Conservation (phyloP, 2,888 invertebrate genomes). For the Cataglyphis livida region DNA sequence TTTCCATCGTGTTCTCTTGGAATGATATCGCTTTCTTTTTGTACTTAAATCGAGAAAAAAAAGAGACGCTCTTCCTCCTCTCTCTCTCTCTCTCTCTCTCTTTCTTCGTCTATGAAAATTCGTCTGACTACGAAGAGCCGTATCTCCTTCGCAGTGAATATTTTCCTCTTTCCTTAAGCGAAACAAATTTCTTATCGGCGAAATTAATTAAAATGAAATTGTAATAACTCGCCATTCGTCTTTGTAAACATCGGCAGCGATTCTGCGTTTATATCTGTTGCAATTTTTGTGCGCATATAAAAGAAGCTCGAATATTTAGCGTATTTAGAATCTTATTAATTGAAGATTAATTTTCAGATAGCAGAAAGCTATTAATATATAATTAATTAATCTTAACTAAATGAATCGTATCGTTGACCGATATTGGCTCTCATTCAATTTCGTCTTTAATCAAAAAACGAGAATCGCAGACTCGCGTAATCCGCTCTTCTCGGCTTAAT, state of each 20-base stretch:
- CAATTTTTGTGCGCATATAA: neutral
- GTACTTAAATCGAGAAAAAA: conserved; percentile 29
- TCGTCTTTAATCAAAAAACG: conserved; percentile 10
- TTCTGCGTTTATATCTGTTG: neutral
- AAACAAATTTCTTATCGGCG: neutral
- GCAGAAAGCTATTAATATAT: neutral
- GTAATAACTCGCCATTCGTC: neutral
- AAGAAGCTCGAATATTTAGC: neutral
- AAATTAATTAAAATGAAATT: conserved; percentile 18
- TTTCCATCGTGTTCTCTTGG: neutral
- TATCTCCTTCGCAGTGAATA: neutral
- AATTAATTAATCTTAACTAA: conserved; percentile 6
- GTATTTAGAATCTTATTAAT: neutral
- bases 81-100: neutral
- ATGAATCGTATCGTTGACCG: neutral
- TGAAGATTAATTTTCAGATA: neutral
- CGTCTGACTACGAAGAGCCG: conserved; percentile 12
- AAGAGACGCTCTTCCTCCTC: neutral
- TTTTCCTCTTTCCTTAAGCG: neutral
- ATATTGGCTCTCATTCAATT: conserved; percentile 9
- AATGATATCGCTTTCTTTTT: conserved; percentile 31
- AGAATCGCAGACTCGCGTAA: conserved; percentile 52
- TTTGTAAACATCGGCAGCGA: neutral
- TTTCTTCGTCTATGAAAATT: conserved; percentile 7
- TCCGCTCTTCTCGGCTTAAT: conserved; percentile 76